Evolutionary conservation across 2,888 invertebrate genomes (phyloP).

Genomic region (Scaptomyza flava): DNA sequence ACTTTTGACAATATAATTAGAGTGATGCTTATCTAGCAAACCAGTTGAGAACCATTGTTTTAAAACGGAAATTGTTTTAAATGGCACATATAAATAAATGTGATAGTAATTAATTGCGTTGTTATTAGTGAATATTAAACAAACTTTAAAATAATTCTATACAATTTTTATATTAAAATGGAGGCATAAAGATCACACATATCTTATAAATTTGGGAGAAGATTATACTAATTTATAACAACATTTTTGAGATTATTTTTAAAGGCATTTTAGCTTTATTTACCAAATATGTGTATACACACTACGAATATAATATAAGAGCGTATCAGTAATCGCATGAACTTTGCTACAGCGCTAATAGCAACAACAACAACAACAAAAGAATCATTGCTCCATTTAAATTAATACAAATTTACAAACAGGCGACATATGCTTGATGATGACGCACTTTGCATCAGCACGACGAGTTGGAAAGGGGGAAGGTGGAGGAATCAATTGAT

Average conservation of each 20-base stretch:
- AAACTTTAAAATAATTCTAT: background rate
- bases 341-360: slow-evolving; percentile 9
- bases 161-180: too few relatives aligned
- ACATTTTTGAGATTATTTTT: too few relatives aligned
- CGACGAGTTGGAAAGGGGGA: slow-evolving; percentile 39
- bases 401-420: slow-evolving; percentile 49
- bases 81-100: background rate
- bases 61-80: slow-evolving; percentile 51
- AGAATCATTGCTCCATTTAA: slow-evolving; percentile 29
- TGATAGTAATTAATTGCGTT: slow-evolving; percentile 12
- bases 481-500: slow-evolving; percentile 52
- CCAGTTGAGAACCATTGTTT: slow-evolving; percentile 52
- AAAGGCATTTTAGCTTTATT: slow-evolving; percentile 7
- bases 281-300: background rate
- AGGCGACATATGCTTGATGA: slow-evolving; percentile 48
- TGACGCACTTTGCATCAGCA: slow-evolving; percentile 19
- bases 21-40: slow-evolving; percentile 41
- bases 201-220: background rate
- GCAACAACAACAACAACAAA: slow-evolving; percentile 11
- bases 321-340: slow-evolving; percentile 39
- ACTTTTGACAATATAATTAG: slow-evolving; percentile 59
- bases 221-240: too few relatives aligned
- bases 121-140: slow-evolving; percentile 10
- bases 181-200: background rate
- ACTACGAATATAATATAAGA: background rate